A percentile compares a stretch with the other conserved stretches of the same genome.
These are phyloP conservation scores for Acanthosepion lycidas DNA, from an alignment of 2,888 invertebrate species.

Conservation along the genomic window DNA sequence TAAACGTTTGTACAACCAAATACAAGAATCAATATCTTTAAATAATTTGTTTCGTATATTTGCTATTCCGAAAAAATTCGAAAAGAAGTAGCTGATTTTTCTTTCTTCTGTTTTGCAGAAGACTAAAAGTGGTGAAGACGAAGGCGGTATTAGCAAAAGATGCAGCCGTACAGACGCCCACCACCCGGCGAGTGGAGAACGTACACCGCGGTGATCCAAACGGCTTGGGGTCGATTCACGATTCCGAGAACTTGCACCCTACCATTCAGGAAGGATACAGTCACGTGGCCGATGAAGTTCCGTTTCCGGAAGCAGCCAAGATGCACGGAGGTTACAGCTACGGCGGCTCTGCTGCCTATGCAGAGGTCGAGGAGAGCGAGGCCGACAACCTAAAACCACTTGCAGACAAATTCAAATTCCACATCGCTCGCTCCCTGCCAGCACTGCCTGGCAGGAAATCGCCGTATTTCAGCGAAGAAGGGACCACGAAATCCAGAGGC, in stretches of 20 bases:
- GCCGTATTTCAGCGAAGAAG: background rate
- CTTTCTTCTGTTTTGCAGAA: background rate
- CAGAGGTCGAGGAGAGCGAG: background rate
- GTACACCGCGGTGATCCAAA: background rate
- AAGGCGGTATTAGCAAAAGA: background rate
- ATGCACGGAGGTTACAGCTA: background rate
- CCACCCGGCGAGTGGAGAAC: background rate
- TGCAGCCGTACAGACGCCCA: background rate
- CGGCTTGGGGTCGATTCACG: background rate
- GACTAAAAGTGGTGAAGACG: background rate
- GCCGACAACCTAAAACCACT: background rate
- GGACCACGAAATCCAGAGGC: background rate
- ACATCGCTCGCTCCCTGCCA: slow-evolving; percentile 14
- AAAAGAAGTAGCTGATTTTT: background rate
- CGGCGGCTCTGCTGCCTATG: background rate
- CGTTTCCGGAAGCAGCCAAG: slow-evolving; percentile 36
- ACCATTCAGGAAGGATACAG: slow-evolving; percentile 20
- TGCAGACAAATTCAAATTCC: background rate
- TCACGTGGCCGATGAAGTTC: slow-evolving; percentile 20
- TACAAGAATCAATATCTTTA: too few species aligned
- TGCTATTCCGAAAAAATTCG: background rate
- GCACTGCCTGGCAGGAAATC: background rate
- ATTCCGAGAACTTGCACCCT: background rate
- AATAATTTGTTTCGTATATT: background rate
- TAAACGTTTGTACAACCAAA: too few species aligned